Percentiles rank a stretch among this genome's conserved stretches.
phyloP scores from a whole-genome alignment of 2,888 invertebrate species.

The Trisateles emortualis region DNA sequence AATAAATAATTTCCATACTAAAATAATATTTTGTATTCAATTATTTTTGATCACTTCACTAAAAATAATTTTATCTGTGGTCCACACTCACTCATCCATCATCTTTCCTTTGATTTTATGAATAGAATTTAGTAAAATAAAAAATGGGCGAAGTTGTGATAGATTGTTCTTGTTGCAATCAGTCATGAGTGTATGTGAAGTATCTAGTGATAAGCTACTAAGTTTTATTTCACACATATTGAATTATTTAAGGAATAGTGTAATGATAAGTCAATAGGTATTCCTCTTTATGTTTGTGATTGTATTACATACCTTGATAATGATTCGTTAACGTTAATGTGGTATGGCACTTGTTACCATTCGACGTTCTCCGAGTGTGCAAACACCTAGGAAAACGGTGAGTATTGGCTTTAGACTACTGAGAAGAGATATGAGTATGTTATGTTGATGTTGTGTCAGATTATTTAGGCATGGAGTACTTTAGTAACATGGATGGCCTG shows the following conservation, averaged over 20 bases:
- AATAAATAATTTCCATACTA: too few relatives aligned
- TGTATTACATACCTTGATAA: slow-evolving; percentile 74
- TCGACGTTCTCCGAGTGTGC: slow-evolving; percentile 84
- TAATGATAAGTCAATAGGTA: slow-evolving; percentile 70
- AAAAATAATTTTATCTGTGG: slow-evolving; percentile 34
- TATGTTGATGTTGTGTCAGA: slow-evolving; percentile 42
- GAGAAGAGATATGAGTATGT: slow-evolving; percentile 38
- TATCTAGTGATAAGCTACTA: slow-evolving; percentile 49
- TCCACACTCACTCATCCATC: slow-evolving; percentile 44
- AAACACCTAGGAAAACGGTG: slow-evolving; percentile 84
- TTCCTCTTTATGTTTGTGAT: slow-evolving; percentile 80
- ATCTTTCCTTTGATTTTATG: slow-evolving; percentile 50
- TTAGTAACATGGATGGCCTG: slow-evolving; percentile 10
- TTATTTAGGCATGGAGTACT: slow-evolving; percentile 29
- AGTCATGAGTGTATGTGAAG: slow-evolving; percentile 46
- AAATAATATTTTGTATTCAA: too few relatives aligned
- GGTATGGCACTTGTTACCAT: slow-evolving; percentile 86
- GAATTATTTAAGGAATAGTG: slow-evolving; percentile 72
- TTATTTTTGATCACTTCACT: background rate
- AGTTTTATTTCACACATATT: slow-evolving; percentile 58
- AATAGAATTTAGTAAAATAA: slow-evolving; percentile 45
- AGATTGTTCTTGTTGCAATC: slow-evolving; percentile 46
- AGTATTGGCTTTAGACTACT: slow-evolving; percentile 56
- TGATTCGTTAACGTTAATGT: slow-evolving; percentile 80
- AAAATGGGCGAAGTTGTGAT: slow-evolving; percentile 52